Evolutionary conservation across 2,888 invertebrate species (phyloP).

Genomic region (Dasypolia templi): DNA sequence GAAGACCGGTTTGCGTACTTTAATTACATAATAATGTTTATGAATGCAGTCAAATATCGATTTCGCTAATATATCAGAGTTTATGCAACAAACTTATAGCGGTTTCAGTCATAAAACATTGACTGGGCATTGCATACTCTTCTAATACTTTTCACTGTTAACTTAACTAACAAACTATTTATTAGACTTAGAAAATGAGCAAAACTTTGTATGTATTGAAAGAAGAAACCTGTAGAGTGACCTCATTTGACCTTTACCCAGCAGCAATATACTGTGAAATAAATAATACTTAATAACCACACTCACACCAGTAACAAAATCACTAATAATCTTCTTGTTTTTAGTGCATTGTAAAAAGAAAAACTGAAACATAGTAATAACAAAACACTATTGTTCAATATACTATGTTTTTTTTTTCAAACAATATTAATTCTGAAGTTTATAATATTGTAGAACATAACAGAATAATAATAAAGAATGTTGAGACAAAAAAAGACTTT

Average conservation of each 20-base stretch:
- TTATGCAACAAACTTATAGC: neutral
- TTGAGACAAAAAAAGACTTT: neutral
- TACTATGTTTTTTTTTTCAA: neutral
- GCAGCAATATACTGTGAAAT: neutral
- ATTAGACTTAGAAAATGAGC: neutral
- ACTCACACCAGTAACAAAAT: neutral
- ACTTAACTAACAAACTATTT: too few species aligned
- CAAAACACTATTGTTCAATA: constrained; percentile 1
- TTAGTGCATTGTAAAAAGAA: neutral
- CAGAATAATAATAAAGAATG: neutral
- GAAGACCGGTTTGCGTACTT: constrained; percentile 68
- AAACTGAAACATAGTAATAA: neutral
- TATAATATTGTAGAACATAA: neutral
- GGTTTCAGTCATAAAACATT: constrained; percentile 3
- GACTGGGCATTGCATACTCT: neutral
- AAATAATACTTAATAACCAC: neutral
- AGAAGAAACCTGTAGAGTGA: constrained; percentile 25
- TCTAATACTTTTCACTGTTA: neutral
- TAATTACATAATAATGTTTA: constrained; percentile 61
- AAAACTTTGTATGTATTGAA: neutral
- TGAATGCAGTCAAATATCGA: constrained; percentile 34
- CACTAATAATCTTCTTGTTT: neutral
- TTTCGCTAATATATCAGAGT: constrained; percentile 7
- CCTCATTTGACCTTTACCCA: constrained; percentile 36
- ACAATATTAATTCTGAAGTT: neutral